Base-by-base conservation (phyloP, 2,797 vertebrate species). In the Lithobates pipiens region DNA sequence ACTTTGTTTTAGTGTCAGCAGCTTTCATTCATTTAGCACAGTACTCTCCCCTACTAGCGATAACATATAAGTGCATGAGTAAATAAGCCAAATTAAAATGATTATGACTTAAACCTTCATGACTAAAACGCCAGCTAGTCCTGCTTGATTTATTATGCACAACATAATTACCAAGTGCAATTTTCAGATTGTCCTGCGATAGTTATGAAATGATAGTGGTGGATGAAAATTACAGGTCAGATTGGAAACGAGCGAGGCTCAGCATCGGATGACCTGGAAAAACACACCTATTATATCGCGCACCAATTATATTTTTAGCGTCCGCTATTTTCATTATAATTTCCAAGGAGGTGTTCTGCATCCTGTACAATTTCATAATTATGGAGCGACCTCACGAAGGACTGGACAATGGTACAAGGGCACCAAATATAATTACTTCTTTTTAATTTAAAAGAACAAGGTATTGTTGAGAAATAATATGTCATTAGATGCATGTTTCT, bases 221-320 rank as follows among this genome's bases (percentile, higher is more conserved):
- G 57, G 74, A 16, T 27, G 54, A 69, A 86, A 86, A 86, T 83
- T 44, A 76, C 76, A 87, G 85, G 85, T 83, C 85, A 83, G 32
- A 57, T 21, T 74, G 6, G 23, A 61, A 79, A 54, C 5, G 29
- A 83, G 73, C 57, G 50, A 54, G 72, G 27, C 23, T 46, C 34
- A 18, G 25, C 68, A 34, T 77, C 18, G 15, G n/a, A 11, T 71
- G 67, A 71, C 75, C 70, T 34, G 67, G 8, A 70, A 54, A 65
- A 46, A 50, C 23, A 34, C 76, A 39, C 36, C 69, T 57, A 83
- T 83, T 80, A 79, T 69, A 5, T 44, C n/a, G 10, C 42, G 50
- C 72, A n/a, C 11, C n/a, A 13, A 75, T 57, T 32, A 54, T 54
- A 54, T 54, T 54, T 54, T 15, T 16, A 54, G 16, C 50, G 77